These are phyloP conservation scores for Rhynchopsitta pachyrhyncha DNA, from an alignment of 2,113 vertebrate genomes.

Conservation along the genomic window DNA sequence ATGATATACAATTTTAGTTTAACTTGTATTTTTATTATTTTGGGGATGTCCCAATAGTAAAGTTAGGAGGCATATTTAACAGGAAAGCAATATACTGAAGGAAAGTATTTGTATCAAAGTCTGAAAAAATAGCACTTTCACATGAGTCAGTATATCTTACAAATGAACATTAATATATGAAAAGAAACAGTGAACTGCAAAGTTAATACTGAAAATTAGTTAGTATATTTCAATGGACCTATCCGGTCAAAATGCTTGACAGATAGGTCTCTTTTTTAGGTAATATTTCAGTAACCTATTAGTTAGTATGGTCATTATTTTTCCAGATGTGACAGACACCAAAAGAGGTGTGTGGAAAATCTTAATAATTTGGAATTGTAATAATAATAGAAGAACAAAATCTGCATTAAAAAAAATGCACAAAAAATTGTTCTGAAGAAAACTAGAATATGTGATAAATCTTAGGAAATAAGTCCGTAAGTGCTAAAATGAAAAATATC, in stretches of 20 bases:
- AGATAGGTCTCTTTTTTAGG: not conserved
- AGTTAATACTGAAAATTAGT: not conserved
- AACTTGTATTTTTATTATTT: not conserved
- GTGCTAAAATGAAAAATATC: not conserved
- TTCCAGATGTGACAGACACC: not conserved
- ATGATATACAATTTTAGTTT: not conserved
- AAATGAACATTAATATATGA: not conserved
- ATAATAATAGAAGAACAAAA: not conserved
- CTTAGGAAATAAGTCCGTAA: not conserved
- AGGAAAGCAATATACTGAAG: not conserved
- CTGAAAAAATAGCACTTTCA: not conserved
- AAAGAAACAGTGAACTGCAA: not conserved
- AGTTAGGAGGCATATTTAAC: not conserved
- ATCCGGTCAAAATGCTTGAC: not conserved
- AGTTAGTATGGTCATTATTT: not conserved
- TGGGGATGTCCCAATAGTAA: not conserved
- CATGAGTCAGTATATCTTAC: not conserved
- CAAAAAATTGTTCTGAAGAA: not conserved
- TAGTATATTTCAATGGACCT: not conserved
- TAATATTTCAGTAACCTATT: not conserved
- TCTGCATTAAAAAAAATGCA: not conserved
- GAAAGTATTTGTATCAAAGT: not conserved
- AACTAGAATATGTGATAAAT: not conserved
- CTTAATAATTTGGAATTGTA: not conserved
- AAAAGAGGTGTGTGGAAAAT: not conserved